Conservation (phyloP, 2,888 invertebrate species). For the Hymenopus coronatus region DNA sequence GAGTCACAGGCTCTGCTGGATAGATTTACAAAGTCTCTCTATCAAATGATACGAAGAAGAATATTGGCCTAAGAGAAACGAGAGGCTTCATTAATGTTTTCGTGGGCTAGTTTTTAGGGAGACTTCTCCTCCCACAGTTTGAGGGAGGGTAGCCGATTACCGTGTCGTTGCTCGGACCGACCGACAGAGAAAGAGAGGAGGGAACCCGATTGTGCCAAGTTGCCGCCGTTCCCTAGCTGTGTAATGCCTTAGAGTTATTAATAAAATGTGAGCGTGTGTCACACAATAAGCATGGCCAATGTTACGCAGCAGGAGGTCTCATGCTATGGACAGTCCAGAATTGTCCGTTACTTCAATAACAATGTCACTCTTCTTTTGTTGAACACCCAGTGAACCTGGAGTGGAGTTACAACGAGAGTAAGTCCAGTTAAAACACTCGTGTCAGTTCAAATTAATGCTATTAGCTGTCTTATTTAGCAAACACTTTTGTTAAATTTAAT, state of each 20-base stretch:
- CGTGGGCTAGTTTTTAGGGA: background rate
- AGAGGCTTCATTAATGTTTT: background rate
- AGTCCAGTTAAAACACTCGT: too few species aligned
- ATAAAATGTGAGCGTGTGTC: conserved; percentile 14
- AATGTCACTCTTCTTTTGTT: too few species aligned
- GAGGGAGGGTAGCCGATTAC: background rate
- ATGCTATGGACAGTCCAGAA: background rate
- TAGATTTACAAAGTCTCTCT: too few species aligned
- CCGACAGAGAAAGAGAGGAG: background rate
- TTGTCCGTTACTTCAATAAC: background rate
- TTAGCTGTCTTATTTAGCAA: too few species aligned
- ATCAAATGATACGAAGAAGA: background rate
- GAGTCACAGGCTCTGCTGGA: too few species aligned
- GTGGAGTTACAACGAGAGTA: too few species aligned
- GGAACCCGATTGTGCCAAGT: background rate
- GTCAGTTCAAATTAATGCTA: too few species aligned
- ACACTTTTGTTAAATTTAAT: too few species aligned
- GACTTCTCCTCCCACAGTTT: background rate
- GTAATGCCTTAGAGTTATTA: conserved; percentile 22
- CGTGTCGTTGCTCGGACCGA: background rate
- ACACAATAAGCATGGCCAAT: conserved; percentile 2
- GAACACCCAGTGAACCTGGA: too few species aligned
- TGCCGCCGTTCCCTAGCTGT: background rate
- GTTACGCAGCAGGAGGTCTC: conserved; percentile 15
- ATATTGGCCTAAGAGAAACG: background rate